phyloP scores from a whole-genome alignment of 1,140 invertebrate genomes.

The Hycleus phaleratus region DNA sequence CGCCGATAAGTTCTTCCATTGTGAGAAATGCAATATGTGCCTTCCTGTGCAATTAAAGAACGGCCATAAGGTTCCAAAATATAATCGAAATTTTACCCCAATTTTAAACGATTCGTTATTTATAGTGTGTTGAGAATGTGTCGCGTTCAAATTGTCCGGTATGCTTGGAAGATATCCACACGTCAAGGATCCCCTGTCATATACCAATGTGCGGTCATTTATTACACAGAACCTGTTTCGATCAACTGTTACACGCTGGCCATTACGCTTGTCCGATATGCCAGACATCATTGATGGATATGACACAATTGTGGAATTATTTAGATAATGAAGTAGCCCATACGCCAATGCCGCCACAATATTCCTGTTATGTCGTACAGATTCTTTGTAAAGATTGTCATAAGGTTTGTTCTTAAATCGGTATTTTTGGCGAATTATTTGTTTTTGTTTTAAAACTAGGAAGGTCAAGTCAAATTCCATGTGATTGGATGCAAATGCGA shows the following conservation, averaged over 20 bases:
- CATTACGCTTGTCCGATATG: slow-evolving; percentile 84
- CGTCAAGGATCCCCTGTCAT: slow-evolving; percentile 75
- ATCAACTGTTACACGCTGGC: slow-evolving; percentile 65
- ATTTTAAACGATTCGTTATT: slow-evolving; percentile 19
- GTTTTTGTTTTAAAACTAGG: slow-evolving; percentile 44
- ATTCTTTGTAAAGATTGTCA: slow-evolving; percentile 86
- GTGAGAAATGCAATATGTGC: slow-evolving; percentile 80
- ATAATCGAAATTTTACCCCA: neutral
- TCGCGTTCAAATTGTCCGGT: slow-evolving; percentile 80
- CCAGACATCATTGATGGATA: slow-evolving; percentile 75
- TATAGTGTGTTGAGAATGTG: slow-evolving; percentile 79
- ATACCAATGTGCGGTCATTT: slow-evolving; percentile 81
- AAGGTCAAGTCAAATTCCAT: slow-evolving; percentile 73
- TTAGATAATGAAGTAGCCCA: slow-evolving; percentile 70
- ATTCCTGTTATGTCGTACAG: slow-evolving; percentile 64
- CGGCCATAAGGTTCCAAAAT: slow-evolving; percentile 62
- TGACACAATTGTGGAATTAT: slow-evolving; percentile 73
- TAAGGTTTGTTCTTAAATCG: slow-evolving; percentile 49
- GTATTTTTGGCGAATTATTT: slow-evolving; percentile 1
- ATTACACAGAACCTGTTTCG: slow-evolving; percentile 72
- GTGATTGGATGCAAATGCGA: slow-evolving; percentile 77
- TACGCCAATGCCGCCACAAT: slow-evolving; percentile 76
- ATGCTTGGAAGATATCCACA: slow-evolving; percentile 82
- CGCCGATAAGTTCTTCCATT: slow-evolving; percentile 79
- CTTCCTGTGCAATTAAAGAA: slow-evolving; percentile 68